Percentiles rank a stretch among this genome's conserved stretches.
Evolutionary conservation across 2,888 invertebrate genomes (phyloP).

Genomic region (Mamestra brassicae): DNA sequence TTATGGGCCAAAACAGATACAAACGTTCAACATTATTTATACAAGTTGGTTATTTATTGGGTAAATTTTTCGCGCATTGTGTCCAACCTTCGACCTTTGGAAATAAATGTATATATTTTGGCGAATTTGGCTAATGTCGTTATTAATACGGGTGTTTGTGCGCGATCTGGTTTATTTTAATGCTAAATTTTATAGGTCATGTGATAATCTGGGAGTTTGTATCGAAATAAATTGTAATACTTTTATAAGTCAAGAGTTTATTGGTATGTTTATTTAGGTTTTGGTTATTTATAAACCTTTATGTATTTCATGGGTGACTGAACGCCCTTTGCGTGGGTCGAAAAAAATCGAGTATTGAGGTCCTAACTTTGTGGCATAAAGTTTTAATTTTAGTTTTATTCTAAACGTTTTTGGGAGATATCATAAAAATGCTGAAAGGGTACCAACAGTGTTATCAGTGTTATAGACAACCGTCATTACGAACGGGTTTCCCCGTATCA

Average conservation of each 20-base stretch:
- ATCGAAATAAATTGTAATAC: slow-evolving; percentile 2
- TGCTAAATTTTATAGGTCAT: slow-evolving; percentile 23
- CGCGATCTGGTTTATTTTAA: slow-evolving; percentile 30
- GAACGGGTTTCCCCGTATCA: slow-evolving; percentile 8
- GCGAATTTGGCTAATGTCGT: slow-evolving; percentile 44
- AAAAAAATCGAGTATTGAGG: too few species aligned
- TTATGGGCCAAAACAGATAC: slow-evolving; percentile 71
- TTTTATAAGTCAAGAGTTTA: background rate
- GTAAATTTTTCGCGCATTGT: slow-evolving; percentile 63
- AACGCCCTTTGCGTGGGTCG: too few species aligned
- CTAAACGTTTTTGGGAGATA: background rate
- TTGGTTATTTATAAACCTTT: too few species aligned
- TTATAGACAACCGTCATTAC: background rate
- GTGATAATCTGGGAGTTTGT: slow-evolving; percentile 10
- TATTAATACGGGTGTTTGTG: slow-evolving; percentile 40
- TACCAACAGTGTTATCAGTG: background rate
- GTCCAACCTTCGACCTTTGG: slow-evolving; percentile 51
- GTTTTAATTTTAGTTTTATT: too few species aligned
- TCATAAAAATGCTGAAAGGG: background rate
- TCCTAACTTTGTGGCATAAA: too few species aligned
- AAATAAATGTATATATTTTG: slow-evolving; percentile 51
- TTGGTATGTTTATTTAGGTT: background rate
- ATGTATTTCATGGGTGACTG: too few species aligned
- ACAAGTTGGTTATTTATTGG: slow-evolving; percentile 71
- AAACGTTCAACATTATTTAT: slow-evolving; percentile 73